Percentiles rank a stretch among this genome's conserved stretches.
phyloP scores from a whole-genome alignment of 2,797 vertebrate genomes.

The Limosa lapponica region DNA sequence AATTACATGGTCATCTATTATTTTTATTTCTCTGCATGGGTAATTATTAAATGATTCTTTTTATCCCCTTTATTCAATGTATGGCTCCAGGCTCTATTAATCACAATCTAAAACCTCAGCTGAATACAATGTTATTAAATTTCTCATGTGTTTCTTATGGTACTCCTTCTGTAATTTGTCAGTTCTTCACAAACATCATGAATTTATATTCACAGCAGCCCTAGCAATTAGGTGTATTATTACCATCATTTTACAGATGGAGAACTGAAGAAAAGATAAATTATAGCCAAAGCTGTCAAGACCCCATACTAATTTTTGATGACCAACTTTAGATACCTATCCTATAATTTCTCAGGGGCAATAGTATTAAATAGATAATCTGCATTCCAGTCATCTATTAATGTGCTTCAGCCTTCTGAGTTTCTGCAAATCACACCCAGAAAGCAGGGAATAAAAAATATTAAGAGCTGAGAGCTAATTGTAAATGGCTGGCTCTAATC shows the following conservation, averaged over 20 bases:
- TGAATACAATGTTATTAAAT: conserved; percentile 43
- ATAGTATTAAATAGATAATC: conserved; percentile 19
- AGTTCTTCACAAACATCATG: conserved; percentile 38
- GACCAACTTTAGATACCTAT: conserved; percentile 47
- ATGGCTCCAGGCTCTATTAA: conserved; percentile 7
- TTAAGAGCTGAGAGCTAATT: background rate
- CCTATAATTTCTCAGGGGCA: conserved; percentile 28
- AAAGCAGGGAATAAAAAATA: background rate
- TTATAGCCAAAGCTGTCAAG: conserved; percentile 46
- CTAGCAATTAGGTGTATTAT: conserved; percentile 52
- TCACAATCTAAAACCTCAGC: conserved; percentile 27
- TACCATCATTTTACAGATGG: conserved; percentile 55
- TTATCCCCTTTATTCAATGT: conserved; percentile 17
- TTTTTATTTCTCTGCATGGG: conserved; percentile 42
- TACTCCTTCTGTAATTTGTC: conserved; percentile 40
- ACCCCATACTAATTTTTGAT: conserved; percentile 44
- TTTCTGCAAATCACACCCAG: background rate
- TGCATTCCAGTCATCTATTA: conserved; percentile 7
- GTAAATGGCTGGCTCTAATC: background rate
- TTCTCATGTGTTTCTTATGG: conserved; percentile 33
- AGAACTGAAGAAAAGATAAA: conserved; percentile 48
- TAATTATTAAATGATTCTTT: conserved; percentile 54
- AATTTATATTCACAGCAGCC: conserved; percentile 61
- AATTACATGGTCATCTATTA: conserved; percentile 19
- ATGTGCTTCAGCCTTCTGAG: background rate